Conservation (phyloP, 1,140 invertebrate genomes). For the Caligus rogercresseyi region DNA sequence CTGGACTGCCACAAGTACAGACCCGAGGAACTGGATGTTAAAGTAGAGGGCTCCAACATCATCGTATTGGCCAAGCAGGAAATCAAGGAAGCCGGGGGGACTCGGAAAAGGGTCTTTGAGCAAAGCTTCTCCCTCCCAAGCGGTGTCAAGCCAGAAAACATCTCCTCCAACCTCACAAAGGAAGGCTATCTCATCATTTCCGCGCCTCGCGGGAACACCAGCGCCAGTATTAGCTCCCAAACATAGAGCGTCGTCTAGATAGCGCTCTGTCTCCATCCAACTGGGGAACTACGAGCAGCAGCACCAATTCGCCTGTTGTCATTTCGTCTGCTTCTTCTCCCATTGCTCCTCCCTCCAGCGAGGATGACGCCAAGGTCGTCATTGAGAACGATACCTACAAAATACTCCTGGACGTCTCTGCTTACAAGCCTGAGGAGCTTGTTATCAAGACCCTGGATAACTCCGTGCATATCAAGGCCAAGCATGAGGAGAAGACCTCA, state of each 20-base stretch:
- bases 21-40: slow-evolving; percentile 17
- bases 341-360: neutral
- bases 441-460: slow-evolving; percentile 18
- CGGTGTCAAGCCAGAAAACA: slow-evolving; percentile 12
- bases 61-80: slow-evolving; percentile 16
- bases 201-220: slow-evolving; percentile 6
- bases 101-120: slow-evolving; percentile 18
- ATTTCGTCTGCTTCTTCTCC: neutral
- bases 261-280: slow-evolving; percentile 12
- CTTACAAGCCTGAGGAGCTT: slow-evolving; percentile 18
- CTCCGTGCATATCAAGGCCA: slow-evolving; percentile 14
- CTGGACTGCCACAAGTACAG: slow-evolving; percentile 13
- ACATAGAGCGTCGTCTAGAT: slow-evolving; percentile 8
- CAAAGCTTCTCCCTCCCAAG: slow-evolving; percentile 14
- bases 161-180: slow-evolving; percentile 1
- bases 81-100: slow-evolving; percentile 15
- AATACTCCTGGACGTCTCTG: slow-evolving; percentile 9
- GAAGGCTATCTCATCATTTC: slow-evolving; percentile 9
- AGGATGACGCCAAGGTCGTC: neutral
- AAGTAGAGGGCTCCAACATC: slow-evolving; percentile 15
- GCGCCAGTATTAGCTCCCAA: slow-evolving; percentile 6
- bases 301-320: neutral
- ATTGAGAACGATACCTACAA: slow-evolving; percentile 14
- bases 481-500: slow-evolving; percentile 17
- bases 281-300: neutral